These are phyloP conservation scores for Cephus pulcher DNA, from an alignment of 2,888 invertebrate species.

Conservation along the genomic window DNA sequence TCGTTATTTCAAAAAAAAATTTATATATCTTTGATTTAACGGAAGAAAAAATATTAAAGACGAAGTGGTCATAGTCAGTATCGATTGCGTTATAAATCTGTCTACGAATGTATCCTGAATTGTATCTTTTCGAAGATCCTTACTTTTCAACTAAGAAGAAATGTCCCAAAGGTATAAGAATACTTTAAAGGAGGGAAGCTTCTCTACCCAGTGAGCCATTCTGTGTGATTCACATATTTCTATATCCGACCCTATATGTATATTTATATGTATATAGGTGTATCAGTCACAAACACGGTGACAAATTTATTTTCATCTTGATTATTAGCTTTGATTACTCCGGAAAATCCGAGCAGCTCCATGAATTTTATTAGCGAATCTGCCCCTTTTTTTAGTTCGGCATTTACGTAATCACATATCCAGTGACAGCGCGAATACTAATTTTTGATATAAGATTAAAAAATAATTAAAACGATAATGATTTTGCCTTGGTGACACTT, in stretches of 20 bases:
- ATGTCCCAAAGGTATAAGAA: conserved; percentile 29
- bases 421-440: no score
- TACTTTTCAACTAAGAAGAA: conserved; percentile 42
- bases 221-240: not conserved
- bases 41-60: not conserved
- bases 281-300: not conserved
- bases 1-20: not conserved
- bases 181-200: not conserved
- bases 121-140: conserved; percentile 34
- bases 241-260: not conserved
- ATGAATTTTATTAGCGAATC: not conserved
- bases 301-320: not conserved
- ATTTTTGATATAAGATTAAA: no score
- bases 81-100: conserved; percentile 31
- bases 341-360: not conserved
- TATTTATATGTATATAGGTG: not conserved
- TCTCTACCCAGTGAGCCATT: not conserved
- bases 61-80: not conserved
- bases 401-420: no score
- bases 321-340: not conserved
- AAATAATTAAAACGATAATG: no score
- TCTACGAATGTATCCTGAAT: conserved; percentile 35
- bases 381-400: no score
- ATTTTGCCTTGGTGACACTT: no score
- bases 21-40: not conserved